Percentiles rank a stretch among this genome's conserved stretches.
phyloP scores from a whole-genome alignment of 2,888 invertebrate species.

The Gasteruption jaculator region DNA sequence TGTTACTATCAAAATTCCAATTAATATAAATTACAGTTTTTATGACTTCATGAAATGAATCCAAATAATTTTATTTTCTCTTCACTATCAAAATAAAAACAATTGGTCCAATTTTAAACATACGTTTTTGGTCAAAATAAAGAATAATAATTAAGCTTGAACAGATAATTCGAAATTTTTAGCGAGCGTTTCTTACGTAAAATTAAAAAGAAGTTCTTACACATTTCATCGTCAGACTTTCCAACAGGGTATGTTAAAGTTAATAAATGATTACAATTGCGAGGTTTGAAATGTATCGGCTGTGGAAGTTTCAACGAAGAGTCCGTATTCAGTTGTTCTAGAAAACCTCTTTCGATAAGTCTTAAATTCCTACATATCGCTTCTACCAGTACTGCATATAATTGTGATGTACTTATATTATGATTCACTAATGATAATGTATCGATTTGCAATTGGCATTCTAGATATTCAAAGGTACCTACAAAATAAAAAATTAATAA shows the following conservation, averaged over 20 bases:
- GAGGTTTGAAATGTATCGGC: constrained; percentile 71
- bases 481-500: constrained; percentile 19
- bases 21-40: background rate
- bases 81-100: constrained; percentile 1
- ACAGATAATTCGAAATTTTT: background rate
- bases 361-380: constrained; percentile 68
- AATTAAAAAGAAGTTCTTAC: too few species aligned
- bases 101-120: background rate
- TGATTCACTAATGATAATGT: constrained; percentile 68
- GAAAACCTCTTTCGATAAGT: constrained; percentile 61
- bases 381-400: constrained; percentile 73
- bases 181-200: too few species aligned
- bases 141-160: constrained; percentile 3
- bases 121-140: constrained; percentile 1
- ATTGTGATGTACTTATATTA: constrained; percentile 59
- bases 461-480: constrained; percentile 53
- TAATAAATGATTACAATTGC: constrained; percentile 70
- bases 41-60: background rate
- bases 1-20: too few species aligned
- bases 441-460: constrained; percentile 66
- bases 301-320: constrained; percentile 59
- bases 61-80: background rate
- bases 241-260: constrained; percentile 69
- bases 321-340: constrained; percentile 55
- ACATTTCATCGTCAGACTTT: constrained; percentile 64